A percentile compares a stretch with the other conserved stretches of the same genome.
These are phyloP conservation scores for Heliothis virescens DNA, from an alignment of 1,140 invertebrate genomes.

Conservation along the genomic window DNA sequence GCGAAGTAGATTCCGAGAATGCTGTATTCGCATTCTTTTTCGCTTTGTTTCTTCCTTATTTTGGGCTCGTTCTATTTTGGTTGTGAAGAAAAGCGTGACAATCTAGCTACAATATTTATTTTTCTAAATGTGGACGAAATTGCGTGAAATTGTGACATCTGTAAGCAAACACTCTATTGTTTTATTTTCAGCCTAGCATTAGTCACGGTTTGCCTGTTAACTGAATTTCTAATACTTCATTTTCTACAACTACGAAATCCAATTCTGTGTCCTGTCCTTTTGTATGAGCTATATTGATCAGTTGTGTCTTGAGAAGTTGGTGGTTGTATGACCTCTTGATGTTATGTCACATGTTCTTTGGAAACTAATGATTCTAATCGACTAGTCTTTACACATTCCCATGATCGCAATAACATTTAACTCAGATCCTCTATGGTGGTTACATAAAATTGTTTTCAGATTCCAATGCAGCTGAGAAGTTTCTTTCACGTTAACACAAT, in stretches of 20 bases:
- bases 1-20: conserved; percentile 70
- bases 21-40: conserved; percentile 8
- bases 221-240: no score
- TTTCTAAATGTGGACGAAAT: conserved; percentile 7
- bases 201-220: background rate
- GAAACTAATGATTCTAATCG: no score
- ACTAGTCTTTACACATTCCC: background rate
- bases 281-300: background rate
- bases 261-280: no score
- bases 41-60: conserved; percentile 23
- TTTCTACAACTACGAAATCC: no score
- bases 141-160: conserved; percentile 14
- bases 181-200: background rate
- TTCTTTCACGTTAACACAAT: background rate
- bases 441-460: background rate
- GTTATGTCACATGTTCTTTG: no score
- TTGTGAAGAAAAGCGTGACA: conserved; percentile 12
- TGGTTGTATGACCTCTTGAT: background rate
- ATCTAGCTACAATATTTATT: conserved; percentile 26
- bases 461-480: conserved; percentile 1
- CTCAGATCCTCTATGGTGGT: background rate
- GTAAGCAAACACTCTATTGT: no score
- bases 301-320: background rate
- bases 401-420: background rate
- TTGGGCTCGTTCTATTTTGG: conserved; percentile 8